phyloP scores from a whole-genome alignment of 2,888 invertebrate genomes.

The Trissonchulus sp. region DNA sequence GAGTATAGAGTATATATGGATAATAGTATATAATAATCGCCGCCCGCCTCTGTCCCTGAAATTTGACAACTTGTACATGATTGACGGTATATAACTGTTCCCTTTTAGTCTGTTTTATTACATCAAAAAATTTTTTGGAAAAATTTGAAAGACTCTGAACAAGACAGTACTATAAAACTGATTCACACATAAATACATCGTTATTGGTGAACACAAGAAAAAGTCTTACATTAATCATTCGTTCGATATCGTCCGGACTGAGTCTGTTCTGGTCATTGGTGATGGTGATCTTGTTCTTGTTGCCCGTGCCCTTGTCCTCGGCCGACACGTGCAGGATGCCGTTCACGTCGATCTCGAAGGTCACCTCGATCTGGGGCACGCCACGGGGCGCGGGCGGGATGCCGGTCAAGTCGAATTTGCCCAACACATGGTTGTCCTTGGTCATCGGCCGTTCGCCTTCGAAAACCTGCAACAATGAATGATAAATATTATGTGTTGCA shows the following conservation, averaged over 20 bases:
- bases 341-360: constrained; percentile 59
- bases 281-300: constrained; percentile 96
- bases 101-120: too few species aligned
- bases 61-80: too few species aligned
- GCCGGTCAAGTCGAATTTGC: constrained; percentile 81
- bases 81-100: too few species aligned
- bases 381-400: constrained; percentile 58
- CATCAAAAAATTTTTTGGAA: too few species aligned
- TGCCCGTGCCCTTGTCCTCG: constrained; percentile 98
- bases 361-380: constrained; percentile 54
- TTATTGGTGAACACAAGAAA: not conserved
- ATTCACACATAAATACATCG: too few species aligned
- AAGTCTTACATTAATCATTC: constrained; percentile 73
- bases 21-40: too few species aligned
- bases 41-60: too few species aligned
- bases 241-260: constrained; percentile 94
- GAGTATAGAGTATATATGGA: too few species aligned
- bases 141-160: too few species aligned
- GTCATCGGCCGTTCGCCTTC: constrained; percentile 99
- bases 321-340: constrained; percentile 69
- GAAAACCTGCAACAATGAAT: constrained; percentile 62
- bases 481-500: too few species aligned
- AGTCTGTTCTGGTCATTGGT: constrained; percentile 95
- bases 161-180: too few species aligned
- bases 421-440: constrained; percentile 95